phyloP scores from a whole-genome alignment of 2,113 vertebrate genomes.

The Heteronetta atricapilla region DNA sequence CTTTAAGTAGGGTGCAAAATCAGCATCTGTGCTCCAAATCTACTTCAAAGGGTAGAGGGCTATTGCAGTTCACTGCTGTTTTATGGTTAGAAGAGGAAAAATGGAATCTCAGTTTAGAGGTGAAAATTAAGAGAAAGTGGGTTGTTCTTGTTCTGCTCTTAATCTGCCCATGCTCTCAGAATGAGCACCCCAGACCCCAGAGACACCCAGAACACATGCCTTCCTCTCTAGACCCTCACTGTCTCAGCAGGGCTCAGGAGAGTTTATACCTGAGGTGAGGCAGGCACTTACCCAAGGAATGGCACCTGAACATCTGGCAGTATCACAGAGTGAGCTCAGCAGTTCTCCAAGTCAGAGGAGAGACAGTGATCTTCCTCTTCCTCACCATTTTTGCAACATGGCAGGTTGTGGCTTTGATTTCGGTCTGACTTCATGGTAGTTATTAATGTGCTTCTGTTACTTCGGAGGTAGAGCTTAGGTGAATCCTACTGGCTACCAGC shows the following conservation, averaged over 20 bases:
- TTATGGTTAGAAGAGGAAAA: background rate
- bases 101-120: background rate
- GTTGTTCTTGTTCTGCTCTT: background rate
- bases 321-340: background rate
- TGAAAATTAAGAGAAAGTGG: background rate
- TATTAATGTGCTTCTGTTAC: background rate
- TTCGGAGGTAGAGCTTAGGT: background rate
- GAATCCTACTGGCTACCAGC: background rate
- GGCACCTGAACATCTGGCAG: background rate
- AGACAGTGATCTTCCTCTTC: background rate
- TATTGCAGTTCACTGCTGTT: background rate
- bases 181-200: background rate
- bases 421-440: background rate
- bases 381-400: fast-evolving
- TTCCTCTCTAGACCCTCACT: background rate
- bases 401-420: background rate
- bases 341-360: background rate
- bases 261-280: background rate
- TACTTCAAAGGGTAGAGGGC: background rate
- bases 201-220: background rate
- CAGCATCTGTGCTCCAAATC: background rate
- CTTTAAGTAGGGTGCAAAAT: background rate
- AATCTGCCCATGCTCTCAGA: background rate
- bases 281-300: background rate
- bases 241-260: background rate